Percentiles rank a stretch among this genome's conserved stretches.
Evolutionary conservation across 2,113 vertebrate species (phyloP).

Genomic region (Trachemys scripta): DNA sequence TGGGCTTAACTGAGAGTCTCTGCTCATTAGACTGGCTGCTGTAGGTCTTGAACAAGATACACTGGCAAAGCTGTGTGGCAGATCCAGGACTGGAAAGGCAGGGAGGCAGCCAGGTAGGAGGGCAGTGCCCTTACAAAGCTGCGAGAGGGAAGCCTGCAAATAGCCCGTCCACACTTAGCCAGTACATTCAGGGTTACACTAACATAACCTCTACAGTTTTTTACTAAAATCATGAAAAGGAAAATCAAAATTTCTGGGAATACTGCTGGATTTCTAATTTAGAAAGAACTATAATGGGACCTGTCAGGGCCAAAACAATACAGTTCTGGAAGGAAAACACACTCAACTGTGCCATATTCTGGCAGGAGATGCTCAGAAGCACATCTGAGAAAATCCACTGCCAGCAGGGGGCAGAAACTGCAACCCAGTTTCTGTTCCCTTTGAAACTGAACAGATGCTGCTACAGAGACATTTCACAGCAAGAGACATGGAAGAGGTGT

Average conservation of each 20-base stretch:
- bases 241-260: neutral
- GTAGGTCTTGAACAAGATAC: neutral
- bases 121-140: too few relatives aligned
- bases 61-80: too few relatives aligned
- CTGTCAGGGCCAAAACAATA: rapidly evolving
- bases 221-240: neutral
- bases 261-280: neutral
- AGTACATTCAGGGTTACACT: too few relatives aligned
- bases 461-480: neutral
- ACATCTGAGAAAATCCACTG: neutral
- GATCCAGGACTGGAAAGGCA: too few relatives aligned
- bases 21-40: neutral
- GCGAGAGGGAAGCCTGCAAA: too few relatives aligned
- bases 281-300: neutral
- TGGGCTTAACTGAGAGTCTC: neutral
- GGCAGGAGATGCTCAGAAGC: neutral
- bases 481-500: neutral
- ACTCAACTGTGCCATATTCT: neutral
- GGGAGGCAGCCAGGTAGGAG: too few relatives aligned
- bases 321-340: neutral
- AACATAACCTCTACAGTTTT: neutral
- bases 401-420: neutral
- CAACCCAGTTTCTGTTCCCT: neutral
- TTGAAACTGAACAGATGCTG: neutral
- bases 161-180: too few relatives aligned